Base-by-base conservation (phyloP, 1,140 invertebrate species). In the Aleiodes sp. region DNA sequence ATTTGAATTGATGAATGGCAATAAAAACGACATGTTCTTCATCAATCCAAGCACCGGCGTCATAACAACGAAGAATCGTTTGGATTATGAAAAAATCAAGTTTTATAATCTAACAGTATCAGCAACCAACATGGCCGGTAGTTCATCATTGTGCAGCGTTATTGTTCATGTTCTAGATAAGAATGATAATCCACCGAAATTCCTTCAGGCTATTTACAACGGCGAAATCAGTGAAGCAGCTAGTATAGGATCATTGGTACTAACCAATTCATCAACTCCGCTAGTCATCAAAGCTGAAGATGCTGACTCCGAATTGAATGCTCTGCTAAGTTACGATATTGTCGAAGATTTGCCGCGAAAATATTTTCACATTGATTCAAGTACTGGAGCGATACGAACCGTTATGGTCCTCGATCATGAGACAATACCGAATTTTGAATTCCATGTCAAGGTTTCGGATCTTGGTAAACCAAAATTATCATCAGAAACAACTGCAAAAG, bases 181-280 rank as follows among this genome's bases (percentile, higher is more conserved):
- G 72, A 94, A 98, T 86, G 96, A 98, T 82, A 96, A 95, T 86
- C 84, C 90, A n/a, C 96, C 96, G 2, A 84, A 86, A 57, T 96
- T 96, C 80, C 76, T 90, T 8, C 88, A 92, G 16, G 85, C 85
- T 1, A 80, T 87, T 56, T 96, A 94, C 80, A 86, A 86, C 31
- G 92, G 94, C 14, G 86, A 88, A 77, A 88, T 96, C 24, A 90
- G 90, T 71, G 93, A 96, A 86, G 86, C 91, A 10, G 89, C 94
- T 19, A 87, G 87, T 1, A 87, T 92, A 52, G 91, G 90, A 14
- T 92, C 92, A 2, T 85, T 95, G 29, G 92, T 96, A 0, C 84
- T 94, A 3, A 90, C 89, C 1, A 88, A 89, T 43, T 82, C 83
- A 29, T 91, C 87, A 74, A 89, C 90, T 14, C 93, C 95, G 19